Evolutionary conservation across 2,113 vertebrate genomes (phyloP).

Genomic region (Dromiciops gliroides): DNA sequence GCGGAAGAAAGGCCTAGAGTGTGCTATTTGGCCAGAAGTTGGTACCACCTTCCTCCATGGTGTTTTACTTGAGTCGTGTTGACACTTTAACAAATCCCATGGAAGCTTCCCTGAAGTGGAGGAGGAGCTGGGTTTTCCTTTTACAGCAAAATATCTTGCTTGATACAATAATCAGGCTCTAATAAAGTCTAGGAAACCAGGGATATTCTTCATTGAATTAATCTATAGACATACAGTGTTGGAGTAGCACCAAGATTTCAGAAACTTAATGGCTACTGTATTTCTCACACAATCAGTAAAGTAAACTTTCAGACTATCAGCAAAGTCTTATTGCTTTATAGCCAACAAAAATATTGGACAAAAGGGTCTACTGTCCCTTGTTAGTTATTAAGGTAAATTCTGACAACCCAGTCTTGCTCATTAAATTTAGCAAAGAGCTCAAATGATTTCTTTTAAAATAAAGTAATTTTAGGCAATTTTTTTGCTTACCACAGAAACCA

Average conservation of each 20-base stretch:
- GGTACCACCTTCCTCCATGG: constrained; percentile 87
- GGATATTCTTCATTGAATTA: constrained; percentile 84
- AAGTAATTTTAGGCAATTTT: constrained; percentile 62
- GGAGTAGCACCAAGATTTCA: constrained; percentile 83
- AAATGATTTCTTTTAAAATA: constrained; percentile 78
- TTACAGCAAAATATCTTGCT: constrained; percentile 84
- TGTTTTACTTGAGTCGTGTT: constrained; percentile 88
- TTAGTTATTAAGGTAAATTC: constrained; percentile 79
- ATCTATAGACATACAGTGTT: constrained; percentile 79
- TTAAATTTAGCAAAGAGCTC: constrained; percentile 64
- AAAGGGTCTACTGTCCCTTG: constrained; percentile 85
- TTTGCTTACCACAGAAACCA: constrained; percentile 63
- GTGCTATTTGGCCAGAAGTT: constrained; percentile 84
- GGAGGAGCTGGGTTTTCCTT: constrained; percentile 82
- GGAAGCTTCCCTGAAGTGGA: constrained; percentile 85
- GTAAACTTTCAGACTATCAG: constrained; percentile 76
- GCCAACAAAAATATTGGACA: constrained; percentile 82
- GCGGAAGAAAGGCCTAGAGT: constrained; percentile 84
- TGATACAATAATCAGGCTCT: constrained; percentile 70
- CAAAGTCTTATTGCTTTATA: constrained; percentile 77
- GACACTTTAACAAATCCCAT: constrained; percentile 89
- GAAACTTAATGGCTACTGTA: constrained; percentile 84
- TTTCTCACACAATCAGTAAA: constrained; percentile 83
- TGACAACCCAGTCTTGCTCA: constrained; percentile 57
- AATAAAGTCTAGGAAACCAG: constrained; percentile 73